phyloP scores from a whole-genome alignment of 1,140 invertebrate genomes.

The Panagrolaimus sp. region DNA sequence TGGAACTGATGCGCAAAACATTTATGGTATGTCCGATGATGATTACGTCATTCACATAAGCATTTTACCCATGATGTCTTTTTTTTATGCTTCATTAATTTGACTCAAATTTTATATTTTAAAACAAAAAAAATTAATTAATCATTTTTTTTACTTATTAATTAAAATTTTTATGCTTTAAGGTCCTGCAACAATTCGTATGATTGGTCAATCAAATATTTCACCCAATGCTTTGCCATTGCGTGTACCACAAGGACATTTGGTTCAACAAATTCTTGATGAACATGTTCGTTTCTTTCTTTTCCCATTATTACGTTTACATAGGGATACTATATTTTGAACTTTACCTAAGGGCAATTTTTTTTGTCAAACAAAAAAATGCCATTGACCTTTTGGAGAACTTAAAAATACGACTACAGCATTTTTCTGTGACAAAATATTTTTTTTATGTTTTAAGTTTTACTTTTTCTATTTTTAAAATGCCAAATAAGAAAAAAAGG shows the following conservation, averaged over 20 bases:
- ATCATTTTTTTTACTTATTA: not conserved
- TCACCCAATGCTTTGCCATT: conserved; percentile 44
- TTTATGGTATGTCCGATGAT: conserved; percentile 41
- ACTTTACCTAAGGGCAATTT: not conserved
- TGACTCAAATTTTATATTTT: not conserved
- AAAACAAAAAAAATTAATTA: not conserved
- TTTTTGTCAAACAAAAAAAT: not conserved
- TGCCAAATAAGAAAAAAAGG: not conserved
- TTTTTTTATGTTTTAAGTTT: conserved; percentile 5
- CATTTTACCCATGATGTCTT: too few species aligned
- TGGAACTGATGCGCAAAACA: conserved; percentile 47
- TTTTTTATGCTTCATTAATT: not conserved
- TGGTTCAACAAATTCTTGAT: conserved; percentile 47
- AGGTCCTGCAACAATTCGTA: conserved; percentile 52
- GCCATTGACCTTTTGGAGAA: not conserved
- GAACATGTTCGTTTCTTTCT: conserved; percentile 18
- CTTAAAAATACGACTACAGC: not conserved
- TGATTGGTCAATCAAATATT: conserved; percentile 42
- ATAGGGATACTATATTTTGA: not conserved
- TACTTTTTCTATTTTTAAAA: conserved; percentile 6
- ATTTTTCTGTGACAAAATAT: not conserved
- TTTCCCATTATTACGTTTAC: not conserved
- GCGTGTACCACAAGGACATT: conserved; percentile 44
- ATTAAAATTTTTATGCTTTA: conserved; percentile 17
- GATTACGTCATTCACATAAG: not conserved